A percentile compares a stretch with the other conserved stretches of the same genome.
phyloP scores from a whole-genome alignment of 1,140 invertebrate genomes.

The Drosophila neocordata region DNA sequence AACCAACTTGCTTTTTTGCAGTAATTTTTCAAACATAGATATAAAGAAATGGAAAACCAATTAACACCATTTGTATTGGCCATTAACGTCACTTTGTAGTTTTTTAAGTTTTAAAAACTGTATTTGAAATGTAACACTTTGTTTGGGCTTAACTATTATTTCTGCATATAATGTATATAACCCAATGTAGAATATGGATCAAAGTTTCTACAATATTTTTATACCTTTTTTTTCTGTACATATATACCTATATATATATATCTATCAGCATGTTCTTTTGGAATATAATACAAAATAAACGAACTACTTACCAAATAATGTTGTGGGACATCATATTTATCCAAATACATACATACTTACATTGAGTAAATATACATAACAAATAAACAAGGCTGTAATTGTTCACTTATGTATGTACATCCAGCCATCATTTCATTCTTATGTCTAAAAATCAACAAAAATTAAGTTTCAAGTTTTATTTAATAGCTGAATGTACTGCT shows the following conservation, averaged over 20 bases:
- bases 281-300: not conserved
- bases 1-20: no score
- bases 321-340: not conserved
- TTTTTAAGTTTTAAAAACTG: no score
- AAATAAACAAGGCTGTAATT: no score
- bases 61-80: no score
- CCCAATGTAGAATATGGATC: not conserved
- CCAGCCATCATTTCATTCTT: not conserved
- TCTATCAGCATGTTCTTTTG: not conserved
- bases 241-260: not conserved
- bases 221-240: not conserved
- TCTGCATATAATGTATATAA: not conserved
- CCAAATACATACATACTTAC: not conserved
- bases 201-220: not conserved
- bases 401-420: not conserved
- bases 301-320: not conserved
- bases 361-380: slow-evolving; percentile 7
- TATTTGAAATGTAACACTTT: not conserved
- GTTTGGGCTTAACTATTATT: not conserved
- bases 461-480: not conserved
- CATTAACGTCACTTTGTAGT: not conserved
- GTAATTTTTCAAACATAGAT: no score
- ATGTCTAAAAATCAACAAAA: not conserved
- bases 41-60: no score
- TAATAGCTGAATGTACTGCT: not conserved